Base-by-base conservation (phyloP, 1,140 invertebrate species). In the Tetragnatha versicolor region DNA sequence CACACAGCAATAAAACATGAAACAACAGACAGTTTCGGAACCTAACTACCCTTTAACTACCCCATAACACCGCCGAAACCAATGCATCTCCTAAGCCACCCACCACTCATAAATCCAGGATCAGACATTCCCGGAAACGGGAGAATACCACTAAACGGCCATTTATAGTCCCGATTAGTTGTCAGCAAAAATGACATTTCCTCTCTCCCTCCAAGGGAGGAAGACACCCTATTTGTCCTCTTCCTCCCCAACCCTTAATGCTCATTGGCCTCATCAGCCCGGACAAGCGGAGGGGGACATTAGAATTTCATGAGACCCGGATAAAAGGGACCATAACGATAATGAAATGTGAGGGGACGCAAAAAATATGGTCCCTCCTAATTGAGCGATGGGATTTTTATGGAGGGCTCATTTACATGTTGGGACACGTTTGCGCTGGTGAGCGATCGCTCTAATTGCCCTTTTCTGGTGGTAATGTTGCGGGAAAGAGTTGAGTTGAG, bases 271-370 rank as follows among this genome's bases (percentile, higher is more conserved):
- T 37, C 45, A 2, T 47, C 45, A 68, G 27, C 45, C 37, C 55
- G 49, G 33, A 37, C n/a, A 31, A 22, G 7, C 17, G 25, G 27
- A 66, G 39, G 35, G 6, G 47, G 33, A 22, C 49, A 70, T 70
- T 70, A 70, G 45, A 53, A 70, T 70, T 70, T 70, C 68, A 70
- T 37, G 68, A 70, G 68, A 39, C 37, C n/a, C 7, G 47, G 51
- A 20, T 53, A 53, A 42, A 35, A 20, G 9, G 47, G 47, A 35
- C 29, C 17, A 53, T 70, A 70, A 55, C 27, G 68, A 70, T 70
- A 51, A 70, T 55, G 49, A 70, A 53, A 70, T 42, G 17, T 39
- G 55, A 10, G 66, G 22, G 25, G 10, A 9, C 7, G 25, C 17
- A 33, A 68, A 68, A 49, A 68, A 29, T 22, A 61, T 61, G 58